A percentile compares a stretch with the other conserved stretches of the same genome.
Evolutionary conservation across 2,888 invertebrate species (phyloP).

Genomic region (Amphimallon solstitiale): DNA sequence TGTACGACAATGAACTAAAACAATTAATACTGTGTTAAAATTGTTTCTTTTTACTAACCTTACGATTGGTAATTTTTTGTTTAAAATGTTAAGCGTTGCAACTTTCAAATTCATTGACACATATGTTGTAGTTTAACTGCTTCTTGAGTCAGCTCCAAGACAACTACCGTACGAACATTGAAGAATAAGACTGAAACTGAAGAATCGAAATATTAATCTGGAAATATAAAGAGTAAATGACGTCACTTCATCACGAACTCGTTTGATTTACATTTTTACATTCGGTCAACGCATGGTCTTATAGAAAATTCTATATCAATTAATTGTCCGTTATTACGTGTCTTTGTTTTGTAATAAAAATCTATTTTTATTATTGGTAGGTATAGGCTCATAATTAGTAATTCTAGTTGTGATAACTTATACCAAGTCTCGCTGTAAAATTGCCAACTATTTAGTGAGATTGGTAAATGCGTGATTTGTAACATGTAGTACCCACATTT

Average conservation of each 20-base stretch:
- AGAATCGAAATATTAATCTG: neutral
- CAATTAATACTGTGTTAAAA: neutral
- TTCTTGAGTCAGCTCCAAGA: neutral
- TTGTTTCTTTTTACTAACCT: constrained; percentile 53
- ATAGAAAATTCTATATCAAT: constrained; percentile 9
- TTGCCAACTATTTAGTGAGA: no score
- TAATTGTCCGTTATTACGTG: neutral
- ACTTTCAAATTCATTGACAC: constrained; percentile 63
- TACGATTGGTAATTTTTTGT: constrained; percentile 59
- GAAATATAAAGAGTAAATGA: constrained; percentile 37
- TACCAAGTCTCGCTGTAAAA: no score
- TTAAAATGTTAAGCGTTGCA: constrained; percentile 57
- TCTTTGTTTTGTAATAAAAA: neutral
- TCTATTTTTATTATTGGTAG: neutral
- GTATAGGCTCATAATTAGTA: no score
- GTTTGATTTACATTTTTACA: constrained; percentile 28
- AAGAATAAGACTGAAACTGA: constrained; percentile 19
- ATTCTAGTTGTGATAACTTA: no score
- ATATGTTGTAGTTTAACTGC: constrained; percentile 46
- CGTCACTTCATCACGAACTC: constrained; percentile 38
- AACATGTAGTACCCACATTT: no score
- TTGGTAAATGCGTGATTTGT: no score
- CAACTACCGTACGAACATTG: neutral
- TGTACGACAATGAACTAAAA: neutral
- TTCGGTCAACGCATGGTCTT: constrained; percentile 1